A percentile compares a stretch with the other conserved stretches of the same genome.
Evolutionary conservation across 2,888 invertebrate genomes (phyloP).

Genomic region (Elaeidobius kamerunicus): DNA sequence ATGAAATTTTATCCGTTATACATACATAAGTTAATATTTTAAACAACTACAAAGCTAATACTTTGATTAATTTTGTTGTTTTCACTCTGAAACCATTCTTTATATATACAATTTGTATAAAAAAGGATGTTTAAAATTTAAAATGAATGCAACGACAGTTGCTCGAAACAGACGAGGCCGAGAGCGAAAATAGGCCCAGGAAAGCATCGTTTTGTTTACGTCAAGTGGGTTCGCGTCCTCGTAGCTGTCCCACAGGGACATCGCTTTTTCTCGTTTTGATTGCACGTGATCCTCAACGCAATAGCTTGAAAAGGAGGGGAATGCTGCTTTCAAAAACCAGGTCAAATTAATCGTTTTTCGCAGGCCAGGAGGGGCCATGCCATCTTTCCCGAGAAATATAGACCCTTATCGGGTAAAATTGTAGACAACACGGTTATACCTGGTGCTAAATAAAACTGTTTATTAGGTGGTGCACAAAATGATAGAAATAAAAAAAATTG

Average conservation of each 20-base stretch:
- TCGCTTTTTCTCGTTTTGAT: conserved; percentile 23
- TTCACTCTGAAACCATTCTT: too few species aligned
- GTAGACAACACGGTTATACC: background rate
- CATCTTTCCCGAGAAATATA: conserved; percentile 16
- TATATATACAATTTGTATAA: too few species aligned
- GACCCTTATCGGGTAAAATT: conserved; percentile 4
- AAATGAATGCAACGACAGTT: conserved; percentile 8
- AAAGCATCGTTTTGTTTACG: conserved; percentile 21
- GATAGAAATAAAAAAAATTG: too few species aligned
- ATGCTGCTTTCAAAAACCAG: conserved; percentile 14
- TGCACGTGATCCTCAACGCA: conserved; percentile 18
- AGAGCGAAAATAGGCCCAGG: conserved; percentile 7
- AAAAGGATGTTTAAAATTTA: too few species aligned
- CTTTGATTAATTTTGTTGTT: too few species aligned
- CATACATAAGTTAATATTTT: too few species aligned
- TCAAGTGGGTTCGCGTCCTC: conserved; percentile 17
- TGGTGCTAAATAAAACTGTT: too few species aligned
- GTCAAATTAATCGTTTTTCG: conserved; percentile 22
- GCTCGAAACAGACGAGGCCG: conserved; percentile 10
- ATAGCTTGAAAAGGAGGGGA: conserved; percentile 14
- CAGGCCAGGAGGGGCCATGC: conserved; percentile 13
- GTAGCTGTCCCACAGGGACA: conserved; percentile 22
- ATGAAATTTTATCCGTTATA: too few species aligned
- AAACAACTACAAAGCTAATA: too few species aligned
- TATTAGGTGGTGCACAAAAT: too few species aligned